phyloP scores from a whole-genome alignment of 2,888 invertebrate species.

The Acrobasis suavella region DNA sequence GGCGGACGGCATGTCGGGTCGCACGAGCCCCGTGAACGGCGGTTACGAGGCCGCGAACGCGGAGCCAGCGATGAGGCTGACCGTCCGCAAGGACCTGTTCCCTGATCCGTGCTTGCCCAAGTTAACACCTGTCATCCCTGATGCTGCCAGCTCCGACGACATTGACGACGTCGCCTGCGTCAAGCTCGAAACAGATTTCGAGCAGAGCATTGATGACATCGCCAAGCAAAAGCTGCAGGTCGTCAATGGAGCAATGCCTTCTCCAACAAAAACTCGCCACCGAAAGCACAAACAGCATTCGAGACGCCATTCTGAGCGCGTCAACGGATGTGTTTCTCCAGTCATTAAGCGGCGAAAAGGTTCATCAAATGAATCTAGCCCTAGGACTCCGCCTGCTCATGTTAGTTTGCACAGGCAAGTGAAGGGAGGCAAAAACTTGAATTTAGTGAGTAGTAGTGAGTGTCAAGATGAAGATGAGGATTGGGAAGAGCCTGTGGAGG shows the following conservation, averaged over 20 bases:
- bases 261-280: slow-evolving; percentile 62
- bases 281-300: slow-evolving; percentile 73
- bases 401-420: slow-evolving; percentile 63
- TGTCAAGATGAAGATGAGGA: slow-evolving; percentile 62
- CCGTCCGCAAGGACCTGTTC: slow-evolving; percentile 79
- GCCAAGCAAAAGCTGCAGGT: slow-evolving; percentile 66
- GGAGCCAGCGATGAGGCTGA: slow-evolving; percentile 66
- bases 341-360: slow-evolving; percentile 70
- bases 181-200: slow-evolving; percentile 78
- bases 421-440: slow-evolving; percentile 80
- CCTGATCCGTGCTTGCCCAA: slow-evolving; percentile 61
- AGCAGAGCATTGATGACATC: slow-evolving; percentile 77
- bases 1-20: slow-evolving; percentile 79
- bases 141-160: slow-evolving; percentile 54
- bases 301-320: slow-evolving; percentile 57
- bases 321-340: slow-evolving; percentile 65
- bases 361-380: slow-evolving; percentile 49
- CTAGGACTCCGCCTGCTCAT: slow-evolving; percentile 62
- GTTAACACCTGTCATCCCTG: slow-evolving; percentile 47
- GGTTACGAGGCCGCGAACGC: slow-evolving; percentile 66
- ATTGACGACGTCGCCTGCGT: slow-evolving; percentile 64
- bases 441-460: slow-evolving; percentile 80
- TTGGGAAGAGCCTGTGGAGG: slow-evolving; percentile 48
- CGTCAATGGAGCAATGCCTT: slow-evolving; percentile 61
- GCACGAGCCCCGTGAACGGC: slow-evolving; percentile 77